A percentile compares a stretch with the other conserved stretches of the same genome.
Evolutionary conservation across 2,888 invertebrate species (phyloP).

Genomic region (Reticulitermes lucifugus): DNA sequence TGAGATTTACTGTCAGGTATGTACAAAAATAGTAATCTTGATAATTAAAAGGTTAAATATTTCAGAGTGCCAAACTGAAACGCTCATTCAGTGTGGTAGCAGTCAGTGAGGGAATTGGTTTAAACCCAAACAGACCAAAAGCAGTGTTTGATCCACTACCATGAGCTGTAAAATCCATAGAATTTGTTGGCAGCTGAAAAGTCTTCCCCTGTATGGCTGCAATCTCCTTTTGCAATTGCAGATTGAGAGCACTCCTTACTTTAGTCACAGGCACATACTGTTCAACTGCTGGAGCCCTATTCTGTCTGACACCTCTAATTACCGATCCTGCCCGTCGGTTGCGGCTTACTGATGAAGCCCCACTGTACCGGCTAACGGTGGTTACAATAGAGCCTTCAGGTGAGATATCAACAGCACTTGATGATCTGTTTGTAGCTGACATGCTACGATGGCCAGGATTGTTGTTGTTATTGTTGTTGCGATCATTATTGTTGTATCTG

Average conservation of each 20-base stretch:
- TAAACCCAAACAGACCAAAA: conserved; percentile 3
- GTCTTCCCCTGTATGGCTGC: conserved; percentile 25
- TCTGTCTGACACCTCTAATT: neutral
- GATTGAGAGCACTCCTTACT: neutral
- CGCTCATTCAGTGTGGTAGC: conserved; percentile 15
- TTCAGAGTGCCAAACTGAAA: neutral
- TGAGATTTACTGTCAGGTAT: neutral
- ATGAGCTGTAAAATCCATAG: too few relatives aligned
- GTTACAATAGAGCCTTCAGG: conserved; percentile 21
- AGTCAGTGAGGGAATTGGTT: conserved; percentile 12
- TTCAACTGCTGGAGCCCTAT: neutral
- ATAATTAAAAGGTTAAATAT: neutral
- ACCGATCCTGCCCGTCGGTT: conserved; percentile 4
- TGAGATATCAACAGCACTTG: neutral
- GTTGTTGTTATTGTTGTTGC: neutral
- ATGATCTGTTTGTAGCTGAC: neutral
- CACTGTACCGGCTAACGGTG: neutral
- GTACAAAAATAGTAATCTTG: neutral
- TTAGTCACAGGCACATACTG: neutral
- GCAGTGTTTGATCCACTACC: neutral
- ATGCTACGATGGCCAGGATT: neutral
- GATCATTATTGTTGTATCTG: neutral
- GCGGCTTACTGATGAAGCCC: conserved; percentile 4
- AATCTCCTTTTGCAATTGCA: conserved; percentile 18
- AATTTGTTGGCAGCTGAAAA: neutral